Percentiles rank a stretch among this genome's conserved stretches.
phyloP scores from a whole-genome alignment of 2,113 vertebrate genomes.

The Nettapus auritus region DNA sequence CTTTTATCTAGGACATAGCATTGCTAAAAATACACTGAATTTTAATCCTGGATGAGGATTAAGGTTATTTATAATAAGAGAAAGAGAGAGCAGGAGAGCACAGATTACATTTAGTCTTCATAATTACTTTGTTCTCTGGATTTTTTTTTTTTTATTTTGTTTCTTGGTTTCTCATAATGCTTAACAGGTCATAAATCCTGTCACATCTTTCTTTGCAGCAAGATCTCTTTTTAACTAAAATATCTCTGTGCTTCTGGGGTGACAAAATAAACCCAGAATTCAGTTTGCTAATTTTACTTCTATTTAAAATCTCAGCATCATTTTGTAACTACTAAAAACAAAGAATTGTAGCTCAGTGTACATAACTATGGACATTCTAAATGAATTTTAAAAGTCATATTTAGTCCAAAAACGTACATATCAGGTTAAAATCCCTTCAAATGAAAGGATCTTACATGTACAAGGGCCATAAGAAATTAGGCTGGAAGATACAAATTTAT shows the following conservation, averaged over 20 bases:
- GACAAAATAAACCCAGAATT: not conserved
- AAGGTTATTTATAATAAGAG: constrained; percentile 79
- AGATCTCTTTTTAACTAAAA: not conserved
- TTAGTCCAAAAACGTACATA: not conserved
- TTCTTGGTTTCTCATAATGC: not conserved
- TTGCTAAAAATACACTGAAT: constrained; percentile 80
- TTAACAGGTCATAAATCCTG: not conserved
- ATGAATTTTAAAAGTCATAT: not conserved
- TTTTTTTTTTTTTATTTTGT: not conserved
- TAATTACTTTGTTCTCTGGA: constrained; percentile 72
- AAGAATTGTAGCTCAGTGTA: not conserved
- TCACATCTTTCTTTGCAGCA: not conserved
- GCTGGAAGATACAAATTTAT: not conserved
- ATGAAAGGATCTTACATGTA: not conserved
- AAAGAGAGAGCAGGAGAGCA: constrained; percentile 45
- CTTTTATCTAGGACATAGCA: constrained; percentile 79
- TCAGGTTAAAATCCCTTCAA: not conserved
- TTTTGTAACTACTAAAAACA: not conserved
- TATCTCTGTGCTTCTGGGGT: not conserved
- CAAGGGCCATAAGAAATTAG: not conserved
- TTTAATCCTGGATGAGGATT: constrained; percentile 89
- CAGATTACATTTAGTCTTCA: constrained; percentile 82
- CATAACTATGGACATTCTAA: not conserved
- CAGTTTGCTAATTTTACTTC: not conserved
- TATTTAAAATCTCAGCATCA: not conserved